These are phyloP conservation scores for Borostomias antarcticus DNA, from an alignment of 2,797 vertebrate genomes.

Conservation along the genomic window DNA sequence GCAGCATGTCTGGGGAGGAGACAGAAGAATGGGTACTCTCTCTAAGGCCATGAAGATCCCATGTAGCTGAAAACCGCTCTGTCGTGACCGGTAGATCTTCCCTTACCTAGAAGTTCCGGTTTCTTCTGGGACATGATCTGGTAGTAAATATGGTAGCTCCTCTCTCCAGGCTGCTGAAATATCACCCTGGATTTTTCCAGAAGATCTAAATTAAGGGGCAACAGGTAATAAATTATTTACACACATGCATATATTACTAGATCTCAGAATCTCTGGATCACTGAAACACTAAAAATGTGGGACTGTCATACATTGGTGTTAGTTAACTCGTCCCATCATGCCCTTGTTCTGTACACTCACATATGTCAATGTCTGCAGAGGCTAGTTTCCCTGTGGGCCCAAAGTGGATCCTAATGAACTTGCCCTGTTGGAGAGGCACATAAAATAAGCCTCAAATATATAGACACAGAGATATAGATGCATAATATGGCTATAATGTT, in stretches of 20 bases:
- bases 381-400: conserved; percentile 91
- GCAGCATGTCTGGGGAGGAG: conserved; percentile 86
- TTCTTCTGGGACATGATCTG: conserved; percentile 96
- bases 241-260: not conserved
- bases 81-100: not conserved
- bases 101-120: conserved; percentile 86
- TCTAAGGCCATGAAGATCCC: not conserved
- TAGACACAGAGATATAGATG: not conserved
- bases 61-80: not conserved
- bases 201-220: conserved; percentile 81
- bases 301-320: too few relatives aligned
- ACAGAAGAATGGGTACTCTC: not conserved
- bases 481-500: not conserved
- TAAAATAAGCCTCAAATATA: not conserved
- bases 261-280: conserved; percentile 39
- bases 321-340: not conserved
- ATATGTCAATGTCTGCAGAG: conserved; percentile 91
- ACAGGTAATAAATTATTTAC: not conserved
- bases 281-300: too few relatives aligned
- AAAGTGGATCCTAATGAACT: conserved; percentile 96
- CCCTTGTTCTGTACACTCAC: conserved; percentile 74
- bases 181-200: conserved; percentile 98
- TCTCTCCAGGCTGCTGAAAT: conserved; percentile 93
- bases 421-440: conserved; percentile 78
- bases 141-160: conserved; percentile 94